Conservation (phyloP, 2,113 vertebrate genomes). For the Pagrus major region DNA sequence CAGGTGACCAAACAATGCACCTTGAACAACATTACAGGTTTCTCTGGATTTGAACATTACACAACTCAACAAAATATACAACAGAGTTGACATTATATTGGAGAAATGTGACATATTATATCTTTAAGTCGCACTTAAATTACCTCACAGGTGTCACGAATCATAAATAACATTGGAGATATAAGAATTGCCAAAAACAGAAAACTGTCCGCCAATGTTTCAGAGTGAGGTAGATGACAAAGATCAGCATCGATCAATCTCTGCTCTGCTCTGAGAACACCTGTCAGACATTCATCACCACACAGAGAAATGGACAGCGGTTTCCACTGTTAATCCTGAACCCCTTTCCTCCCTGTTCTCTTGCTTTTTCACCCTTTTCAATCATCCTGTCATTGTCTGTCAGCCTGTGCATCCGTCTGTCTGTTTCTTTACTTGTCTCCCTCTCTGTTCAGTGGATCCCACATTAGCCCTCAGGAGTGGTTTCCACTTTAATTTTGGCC, state of each 20-base stretch:
- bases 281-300: conserved; percentile 49
- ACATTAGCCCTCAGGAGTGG: conserved; percentile 40
- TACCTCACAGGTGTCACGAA: conserved; percentile 3
- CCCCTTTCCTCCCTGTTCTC: conserved; percentile 25
- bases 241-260: conserved; percentile 43
- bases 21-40: no score
- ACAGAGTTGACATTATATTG: no score
- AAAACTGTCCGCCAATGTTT: conserved; percentile 16
- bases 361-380: conserved; percentile 34
- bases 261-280: conserved; percentile 21
- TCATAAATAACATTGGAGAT: conserved; percentile 8
- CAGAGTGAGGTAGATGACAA: conserved; percentile 16
- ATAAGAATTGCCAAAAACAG: conserved; percentile 11
- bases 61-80: no score
- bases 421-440: conserved; percentile 17
- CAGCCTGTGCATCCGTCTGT: conserved; percentile 31
- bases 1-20: no score
- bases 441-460: conserved; percentile 38
- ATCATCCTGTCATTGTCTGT: conserved; percentile 58
- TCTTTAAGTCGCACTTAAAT: not conserved
- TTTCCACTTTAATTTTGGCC: conserved; percentile 61
- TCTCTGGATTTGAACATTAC: no score
- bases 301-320: conserved; percentile 28
- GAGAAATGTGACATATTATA: no score
- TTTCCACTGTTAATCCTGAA: conserved; percentile 31